Percentiles rank a stretch among this genome's conserved stretches.
phyloP scores from a whole-genome alignment of 2,797 vertebrate species.

The Xerus rutilus region DNA sequence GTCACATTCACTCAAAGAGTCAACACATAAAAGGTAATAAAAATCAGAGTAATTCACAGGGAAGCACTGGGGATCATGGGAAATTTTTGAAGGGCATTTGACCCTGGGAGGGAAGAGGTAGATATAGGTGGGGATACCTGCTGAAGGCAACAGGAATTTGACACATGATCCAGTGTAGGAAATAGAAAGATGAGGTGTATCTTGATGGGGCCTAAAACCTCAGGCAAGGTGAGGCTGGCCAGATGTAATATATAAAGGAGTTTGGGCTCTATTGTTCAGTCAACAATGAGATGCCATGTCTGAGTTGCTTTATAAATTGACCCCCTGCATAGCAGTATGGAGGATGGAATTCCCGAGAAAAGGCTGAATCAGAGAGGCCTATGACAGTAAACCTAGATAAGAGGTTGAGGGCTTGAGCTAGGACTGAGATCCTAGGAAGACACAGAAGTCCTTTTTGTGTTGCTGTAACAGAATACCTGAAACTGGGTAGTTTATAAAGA shows the following conservation, averaged over 20 bases:
- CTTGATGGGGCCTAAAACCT: background rate
- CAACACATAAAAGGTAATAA: background rate
- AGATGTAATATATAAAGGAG: fast-evolving
- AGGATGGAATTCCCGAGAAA: background rate
- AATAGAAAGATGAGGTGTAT: background rate
- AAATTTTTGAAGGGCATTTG: background rate
- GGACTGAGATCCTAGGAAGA: background rate
- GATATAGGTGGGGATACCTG: background rate
- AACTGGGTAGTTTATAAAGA: background rate
- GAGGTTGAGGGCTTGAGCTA: background rate
- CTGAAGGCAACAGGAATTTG: background rate
- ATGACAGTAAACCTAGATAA: background rate
- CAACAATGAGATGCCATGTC: background rate
- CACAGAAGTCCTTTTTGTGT: background rate
- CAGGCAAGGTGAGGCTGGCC: background rate
- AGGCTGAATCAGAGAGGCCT: background rate
- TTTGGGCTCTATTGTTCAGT: background rate
- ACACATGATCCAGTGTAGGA: background rate
- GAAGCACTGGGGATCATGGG: background rate
- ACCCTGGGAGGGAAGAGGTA: background rate
- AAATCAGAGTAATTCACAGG: background rate
- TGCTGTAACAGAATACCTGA: background rate
- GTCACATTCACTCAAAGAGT: background rate
- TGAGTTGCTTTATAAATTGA: background rate
- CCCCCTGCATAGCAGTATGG: too few relatives aligned